Evolutionary conservation across 1,140 invertebrate genomes (phyloP).

Genomic region (Aphelenchoides fujianensis): DNA sequence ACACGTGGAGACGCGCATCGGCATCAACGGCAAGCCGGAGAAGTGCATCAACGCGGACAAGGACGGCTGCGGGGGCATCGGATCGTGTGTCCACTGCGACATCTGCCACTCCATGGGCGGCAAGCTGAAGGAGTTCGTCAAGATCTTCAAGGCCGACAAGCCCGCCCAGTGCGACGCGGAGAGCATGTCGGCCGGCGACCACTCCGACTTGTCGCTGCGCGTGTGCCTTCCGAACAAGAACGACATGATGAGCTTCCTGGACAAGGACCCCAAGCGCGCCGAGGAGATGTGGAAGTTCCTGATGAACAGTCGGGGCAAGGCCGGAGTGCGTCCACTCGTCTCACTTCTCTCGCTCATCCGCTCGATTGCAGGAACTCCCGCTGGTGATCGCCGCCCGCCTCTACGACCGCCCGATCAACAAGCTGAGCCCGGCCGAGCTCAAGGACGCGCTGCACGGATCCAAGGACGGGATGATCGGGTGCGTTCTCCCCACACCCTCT

Average conservation of each 20-base stretch:
- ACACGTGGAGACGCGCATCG: conserved; percentile 49
- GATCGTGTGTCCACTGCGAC: conserved; percentile 51
- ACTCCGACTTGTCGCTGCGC: conserved; percentile 43
- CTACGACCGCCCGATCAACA: conserved; percentile 49
- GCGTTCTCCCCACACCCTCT: no score
- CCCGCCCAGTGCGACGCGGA: conserved; percentile 43
- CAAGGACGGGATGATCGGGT: conserved; percentile 49
- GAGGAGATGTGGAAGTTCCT: conserved; percentile 49
- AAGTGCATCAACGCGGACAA: conserved; percentile 48
- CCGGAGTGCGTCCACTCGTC: conserved; percentile 42
- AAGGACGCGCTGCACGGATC: conserved; percentile 45
- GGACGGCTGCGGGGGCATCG: conserved; percentile 51
- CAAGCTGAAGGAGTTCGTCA: conserved; percentile 43
- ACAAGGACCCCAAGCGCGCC: conserved; percentile 44
- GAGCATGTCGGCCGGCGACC: conserved; percentile 40
- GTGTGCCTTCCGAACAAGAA: conserved; percentile 50
- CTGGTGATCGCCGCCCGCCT: conserved; percentile 46
- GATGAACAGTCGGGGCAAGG: conserved; percentile 37
- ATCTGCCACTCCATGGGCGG: conserved; percentile 46
- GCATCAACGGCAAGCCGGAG: conserved; percentile 51
- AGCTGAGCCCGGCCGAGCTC: conserved; percentile 38
- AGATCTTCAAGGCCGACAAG: conserved; percentile 44
- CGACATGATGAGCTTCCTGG: conserved; percentile 48
- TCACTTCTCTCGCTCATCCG: background rate
- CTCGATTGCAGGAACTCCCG: conserved; percentile 41